Percentiles rank a stretch among this genome's conserved stretches.
Evolutionary conservation across 2,797 vertebrate species (phyloP).

Genomic region (Eurystomus glaucurus): DNA sequence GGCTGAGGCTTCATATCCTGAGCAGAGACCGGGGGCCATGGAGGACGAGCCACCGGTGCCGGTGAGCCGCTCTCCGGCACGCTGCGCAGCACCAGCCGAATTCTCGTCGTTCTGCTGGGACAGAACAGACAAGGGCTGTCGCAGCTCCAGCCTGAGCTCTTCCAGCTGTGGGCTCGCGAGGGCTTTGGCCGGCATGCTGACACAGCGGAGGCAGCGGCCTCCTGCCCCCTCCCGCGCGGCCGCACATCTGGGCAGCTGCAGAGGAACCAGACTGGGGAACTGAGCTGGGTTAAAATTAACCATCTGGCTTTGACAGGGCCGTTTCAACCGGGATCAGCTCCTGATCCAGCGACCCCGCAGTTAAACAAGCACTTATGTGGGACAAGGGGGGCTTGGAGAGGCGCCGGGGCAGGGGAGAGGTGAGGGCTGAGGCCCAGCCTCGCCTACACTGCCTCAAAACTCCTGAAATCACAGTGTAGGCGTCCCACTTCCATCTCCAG

Average conservation of each 20-base stretch:
- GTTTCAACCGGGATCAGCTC: constrained; percentile 22
- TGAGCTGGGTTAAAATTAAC: constrained; percentile 52
- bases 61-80: neutral
- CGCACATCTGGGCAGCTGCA: constrained; percentile 51
- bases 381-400: neutral
- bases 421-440: neutral
- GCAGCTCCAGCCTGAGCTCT: fast-evolving
- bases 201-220: neutral
- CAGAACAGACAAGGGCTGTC: fast-evolving
- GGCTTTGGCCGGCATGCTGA: neutral
- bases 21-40: fast-evolving
- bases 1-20: neutral
- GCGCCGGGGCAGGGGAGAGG: neutral
- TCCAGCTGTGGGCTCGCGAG: neutral
- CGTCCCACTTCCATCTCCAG: neutral
- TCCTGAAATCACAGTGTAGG: neutral
- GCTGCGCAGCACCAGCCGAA: fast-evolving
- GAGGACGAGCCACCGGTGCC: fast-evolving
- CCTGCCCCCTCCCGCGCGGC: fast-evolving
- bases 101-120: no score
- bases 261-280: neutral
- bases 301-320: constrained; percentile 36
- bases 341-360: neutral
- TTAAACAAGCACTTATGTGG: neutral
- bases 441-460: fast-evolving